Evolutionary conservation across 2,113 vertebrate genomes (phyloP), one percentile per base, ranked within the genome.

Genomic region (Tonatia bakeri): DNA sequence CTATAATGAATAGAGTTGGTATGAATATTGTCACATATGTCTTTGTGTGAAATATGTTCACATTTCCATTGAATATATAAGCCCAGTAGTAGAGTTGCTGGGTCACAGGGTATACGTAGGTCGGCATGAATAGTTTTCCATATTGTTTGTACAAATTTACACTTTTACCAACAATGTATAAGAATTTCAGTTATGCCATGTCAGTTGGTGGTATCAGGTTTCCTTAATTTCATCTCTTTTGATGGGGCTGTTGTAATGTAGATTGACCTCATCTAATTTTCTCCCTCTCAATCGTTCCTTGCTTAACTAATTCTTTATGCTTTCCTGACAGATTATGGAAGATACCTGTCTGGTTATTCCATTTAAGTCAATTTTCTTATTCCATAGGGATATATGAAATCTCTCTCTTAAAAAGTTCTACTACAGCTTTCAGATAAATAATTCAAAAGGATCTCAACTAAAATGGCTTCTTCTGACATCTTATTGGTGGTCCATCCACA

Each of bases 221-320:
- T 84, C 72, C 40, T 52, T 94, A n/a, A 92, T 75, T 94, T 65
- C 61, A 91, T n/a, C 4, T 50, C 56, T 91, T 84, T 70, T 67
- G 24, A 93, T 81, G 17, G 11, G 11, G 28, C 9, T 50, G 5
- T 50, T 93, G 91, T 89, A 16, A 75, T 65, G 54, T 5, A 36
- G 5, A 85, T 73, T 96, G 72, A 13, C 36, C 45, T 84, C 75
- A 12, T 12, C 11, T 56, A 33, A 87, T 31, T 94, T 33, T 22
- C 17, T 70, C 10, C 13, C 15, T 14, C 26, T 65, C 19, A 22
- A 16, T 67, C 15, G n/a, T 88, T 92, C 31, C 93, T 28, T 84
- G 16, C 36, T 69, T 87, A 76, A 1, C 26, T 89, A 89, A 65
- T n/a, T 84, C 2, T 83, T 77, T 67, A 33, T 79, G 19, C 3